Evolutionary conservation across 2,888 invertebrate species (phyloP), one percentile per base, ranked within the genome.

Genomic region (Horisme vitalbata): DNA sequence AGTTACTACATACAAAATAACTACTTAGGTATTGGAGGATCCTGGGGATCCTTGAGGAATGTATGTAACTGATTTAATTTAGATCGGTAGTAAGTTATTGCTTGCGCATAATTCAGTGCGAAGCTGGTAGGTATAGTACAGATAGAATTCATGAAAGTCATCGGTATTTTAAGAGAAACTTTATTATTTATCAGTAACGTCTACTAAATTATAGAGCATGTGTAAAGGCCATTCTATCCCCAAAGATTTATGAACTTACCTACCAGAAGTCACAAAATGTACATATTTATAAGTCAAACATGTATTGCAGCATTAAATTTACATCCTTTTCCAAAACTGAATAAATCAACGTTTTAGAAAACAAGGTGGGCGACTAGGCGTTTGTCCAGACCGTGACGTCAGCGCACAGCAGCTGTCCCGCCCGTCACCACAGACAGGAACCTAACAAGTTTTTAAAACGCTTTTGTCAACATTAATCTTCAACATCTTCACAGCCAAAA

Each of bases 331-430:
- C 57, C 51, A 63, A 58, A 59, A 64, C 47, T 56, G 55, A 59
- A 71, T 68, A 71, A 70, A 71, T 73, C 65, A 66, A 58, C 59
- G 51, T 51, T 51, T 59, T 61, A 63, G 60, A 67, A 68, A 68
- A 71, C 63, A 64, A 57, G 57, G 46, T 58, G 53, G 48, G 63
- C 52, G 52, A 55, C 59, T 66, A 61, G 57, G 58, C 57, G 61
- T 69, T 72, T 69, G 61, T 64, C 59, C 63, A 63, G 59, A 49
- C 44, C 6, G 54, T 78, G 75, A 76, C 74, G 76, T 71, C 63
- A 61, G 54, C 51, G 32, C 63, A 52, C 80, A 77, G n/a, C n/a
- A n/a, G 72, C 79, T 78, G 80, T 66, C 65, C 52, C 54, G 53
- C 45, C 44, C 60, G 61, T 69, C 68, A 51, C 55, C 41, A 36